A percentile compares a stretch with the other conserved stretches of the same genome.
Conservation (phyloP, 2,888 invertebrate species). For the Parelbella ahira region DNA sequence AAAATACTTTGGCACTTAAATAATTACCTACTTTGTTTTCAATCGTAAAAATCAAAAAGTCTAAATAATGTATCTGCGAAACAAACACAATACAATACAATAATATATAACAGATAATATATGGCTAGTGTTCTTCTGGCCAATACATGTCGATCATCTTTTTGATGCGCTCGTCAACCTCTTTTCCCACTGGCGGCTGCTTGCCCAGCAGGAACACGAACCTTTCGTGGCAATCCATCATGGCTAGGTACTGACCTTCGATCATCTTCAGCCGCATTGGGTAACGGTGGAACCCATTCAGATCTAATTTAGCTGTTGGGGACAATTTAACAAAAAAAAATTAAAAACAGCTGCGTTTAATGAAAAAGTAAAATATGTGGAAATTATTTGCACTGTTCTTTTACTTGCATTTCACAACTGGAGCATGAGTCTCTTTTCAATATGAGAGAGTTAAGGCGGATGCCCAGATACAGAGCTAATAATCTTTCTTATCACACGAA, state of each 20-base stretch:
- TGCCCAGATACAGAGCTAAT: no score
- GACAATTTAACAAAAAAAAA: no score
- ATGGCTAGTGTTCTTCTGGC: conserved; percentile 42
- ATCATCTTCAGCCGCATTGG: conserved; percentile 60
- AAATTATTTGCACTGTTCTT: no score
- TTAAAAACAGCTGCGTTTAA: no score
- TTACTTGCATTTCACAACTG: neutral
- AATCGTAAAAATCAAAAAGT: no score
- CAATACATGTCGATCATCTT: conserved; percentile 58
- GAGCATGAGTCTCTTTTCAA: no score
- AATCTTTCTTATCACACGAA: no score
- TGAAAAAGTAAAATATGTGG: no score
- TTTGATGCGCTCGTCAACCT: conserved; percentile 49
- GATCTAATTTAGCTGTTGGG: conserved; percentile 49
- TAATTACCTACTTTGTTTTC: no score
- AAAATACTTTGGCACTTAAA: no score
- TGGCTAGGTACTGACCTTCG: conserved; percentile 53
- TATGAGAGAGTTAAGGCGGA: no score
- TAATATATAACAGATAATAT: neutral
- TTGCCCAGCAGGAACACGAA: conserved; percentile 59
- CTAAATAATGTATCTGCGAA: neutral
- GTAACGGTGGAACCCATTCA: conserved; percentile 55
- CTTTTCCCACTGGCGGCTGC: conserved; percentile 46
- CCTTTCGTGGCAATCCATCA: conserved; percentile 68
- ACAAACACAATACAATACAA: no score